phyloP scores from a whole-genome alignment of 1,140 invertebrate genomes.

The Ruditapes philippinarum region DNA sequence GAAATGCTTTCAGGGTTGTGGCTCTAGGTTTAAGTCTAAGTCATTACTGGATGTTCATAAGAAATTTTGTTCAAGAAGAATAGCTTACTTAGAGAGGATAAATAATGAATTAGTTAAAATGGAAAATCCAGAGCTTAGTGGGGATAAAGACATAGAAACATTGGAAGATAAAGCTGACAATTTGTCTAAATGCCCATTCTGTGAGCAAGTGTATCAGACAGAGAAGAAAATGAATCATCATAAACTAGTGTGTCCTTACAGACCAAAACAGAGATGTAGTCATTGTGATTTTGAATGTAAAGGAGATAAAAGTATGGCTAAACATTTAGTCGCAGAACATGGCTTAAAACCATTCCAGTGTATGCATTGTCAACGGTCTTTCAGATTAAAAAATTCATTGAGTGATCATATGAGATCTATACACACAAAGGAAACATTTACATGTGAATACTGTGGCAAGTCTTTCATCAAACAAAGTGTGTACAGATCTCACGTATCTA shows the following conservation, averaged over 20 bases:
- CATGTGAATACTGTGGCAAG: slow-evolving; percentile 50
- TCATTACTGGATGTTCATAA: slow-evolving; percentile 37
- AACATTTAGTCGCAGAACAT: slow-evolving; percentile 45
- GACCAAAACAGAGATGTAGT: slow-evolving; percentile 29
- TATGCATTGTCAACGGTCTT: background rate
- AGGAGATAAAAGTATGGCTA: slow-evolving; percentile 26
- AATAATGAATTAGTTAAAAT: background rate
- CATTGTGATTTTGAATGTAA: slow-evolving; percentile 39
- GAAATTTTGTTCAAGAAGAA: slow-evolving; percentile 29
- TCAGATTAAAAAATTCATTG: slow-evolving; percentile 28
- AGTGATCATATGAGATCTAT: slow-evolving; percentile 7
- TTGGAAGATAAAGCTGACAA: background rate
- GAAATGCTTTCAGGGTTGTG: slow-evolving; percentile 47
- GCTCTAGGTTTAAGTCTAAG: slow-evolving; percentile 2
- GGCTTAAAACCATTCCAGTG: slow-evolving; percentile 40
- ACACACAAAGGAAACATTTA: slow-evolving; percentile 22
- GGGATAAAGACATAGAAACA: background rate
- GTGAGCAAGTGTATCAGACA: background rate
- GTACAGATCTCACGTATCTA: slow-evolving; percentile 40
- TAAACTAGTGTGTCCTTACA: background rate
- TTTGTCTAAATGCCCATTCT: background rate
- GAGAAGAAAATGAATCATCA: slow-evolving; percentile 15
- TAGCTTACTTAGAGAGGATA: background rate
- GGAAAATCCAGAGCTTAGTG: background rate
- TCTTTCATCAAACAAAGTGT: slow-evolving; percentile 33